A percentile compares a stretch with the other conserved stretches of the same genome.
These are phyloP conservation scores for Taphrorychus bicolor DNA, from an alignment of 2,888 invertebrate genomes.

Conservation along the genomic window DNA sequence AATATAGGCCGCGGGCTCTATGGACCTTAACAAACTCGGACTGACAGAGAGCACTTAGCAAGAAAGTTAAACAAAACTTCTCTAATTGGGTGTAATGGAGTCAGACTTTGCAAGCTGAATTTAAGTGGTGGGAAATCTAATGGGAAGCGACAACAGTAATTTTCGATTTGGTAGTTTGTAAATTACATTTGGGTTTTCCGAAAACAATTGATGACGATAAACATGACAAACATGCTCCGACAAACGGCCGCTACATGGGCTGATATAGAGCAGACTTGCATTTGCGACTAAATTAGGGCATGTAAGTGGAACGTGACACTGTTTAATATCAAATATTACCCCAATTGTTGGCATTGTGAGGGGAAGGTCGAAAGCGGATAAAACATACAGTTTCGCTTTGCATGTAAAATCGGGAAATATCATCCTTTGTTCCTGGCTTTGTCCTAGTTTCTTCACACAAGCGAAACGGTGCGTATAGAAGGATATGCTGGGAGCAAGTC, in stretches of 20 bases:
- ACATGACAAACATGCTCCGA: background rate
- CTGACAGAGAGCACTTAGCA: constrained; percentile 26
- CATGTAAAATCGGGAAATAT: background rate
- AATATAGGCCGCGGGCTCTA: background rate
- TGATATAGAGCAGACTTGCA: background rate
- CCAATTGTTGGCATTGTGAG: background rate
- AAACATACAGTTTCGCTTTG: background rate
- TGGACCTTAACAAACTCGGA: constrained; percentile 15
- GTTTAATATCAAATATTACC: background rate
- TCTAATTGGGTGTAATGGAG: constrained; percentile 23
- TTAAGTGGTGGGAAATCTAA: constrained; percentile 14
- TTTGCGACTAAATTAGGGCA: background rate
- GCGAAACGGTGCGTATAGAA: background rate
- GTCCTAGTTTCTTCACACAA: background rate
- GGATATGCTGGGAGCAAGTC: background rate
- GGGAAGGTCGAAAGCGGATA: background rate
- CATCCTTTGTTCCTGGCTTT: background rate
- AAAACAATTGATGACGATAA: background rate
- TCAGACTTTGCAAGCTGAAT: constrained; percentile 6
- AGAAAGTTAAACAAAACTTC: constrained; percentile 29
- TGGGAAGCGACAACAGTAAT: constrained; percentile 12
- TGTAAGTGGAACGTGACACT: constrained; percentile 1
- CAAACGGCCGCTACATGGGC: background rate
- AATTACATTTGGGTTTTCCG: background rate
- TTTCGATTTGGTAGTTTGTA: background rate